A percentile compares a stretch with the other conserved stretches of the same genome.
Evolutionary conservation across 2,888 invertebrate species (phyloP).

Genomic region (Andrena minutula): DNA sequence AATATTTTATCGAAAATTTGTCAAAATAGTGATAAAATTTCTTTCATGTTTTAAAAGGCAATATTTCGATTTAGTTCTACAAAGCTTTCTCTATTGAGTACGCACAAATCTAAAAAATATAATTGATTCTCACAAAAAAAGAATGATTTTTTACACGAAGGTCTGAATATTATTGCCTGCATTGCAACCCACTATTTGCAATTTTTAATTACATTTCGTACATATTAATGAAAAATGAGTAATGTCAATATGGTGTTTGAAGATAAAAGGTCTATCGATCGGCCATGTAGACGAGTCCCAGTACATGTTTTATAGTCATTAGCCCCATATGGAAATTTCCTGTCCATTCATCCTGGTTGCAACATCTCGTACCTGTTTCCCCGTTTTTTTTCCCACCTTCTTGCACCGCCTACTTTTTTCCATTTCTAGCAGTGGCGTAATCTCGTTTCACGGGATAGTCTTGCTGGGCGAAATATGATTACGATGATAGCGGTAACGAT

Average conservation of each 20-base stretch:
- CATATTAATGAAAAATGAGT: too few relatives aligned
- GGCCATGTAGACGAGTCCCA: background rate
- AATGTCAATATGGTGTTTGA: background rate
- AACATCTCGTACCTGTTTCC: conserved; percentile 11
- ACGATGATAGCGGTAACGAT: conserved; percentile 78
- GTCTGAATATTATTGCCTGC: too few relatives aligned
- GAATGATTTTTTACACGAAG: too few relatives aligned
- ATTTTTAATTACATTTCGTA: too few relatives aligned
- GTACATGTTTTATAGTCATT: background rate
- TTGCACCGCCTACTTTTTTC: conserved; percentile 21
- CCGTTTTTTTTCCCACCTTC: conserved; percentile 19
- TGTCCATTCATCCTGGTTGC: conserved; percentile 1
- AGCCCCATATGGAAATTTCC: conserved; percentile 7
- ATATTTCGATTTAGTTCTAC: too few relatives aligned
- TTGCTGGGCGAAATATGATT: conserved; percentile 77
- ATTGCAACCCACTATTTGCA: too few relatives aligned
- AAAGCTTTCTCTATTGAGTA: too few relatives aligned
- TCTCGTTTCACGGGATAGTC: conserved; percentile 71
- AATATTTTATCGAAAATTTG: too few relatives aligned
- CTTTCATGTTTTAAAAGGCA: too few relatives aligned
- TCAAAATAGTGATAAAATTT: too few relatives aligned
- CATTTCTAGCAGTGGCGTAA: conserved; percentile 67
- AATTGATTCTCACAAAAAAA: too few relatives aligned
- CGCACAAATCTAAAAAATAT: too few relatives aligned
- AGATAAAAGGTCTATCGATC: background rate